Evolutionary conservation across 2,888 invertebrate species (phyloP).

Genomic region (Alsophila aescularia): DNA sequence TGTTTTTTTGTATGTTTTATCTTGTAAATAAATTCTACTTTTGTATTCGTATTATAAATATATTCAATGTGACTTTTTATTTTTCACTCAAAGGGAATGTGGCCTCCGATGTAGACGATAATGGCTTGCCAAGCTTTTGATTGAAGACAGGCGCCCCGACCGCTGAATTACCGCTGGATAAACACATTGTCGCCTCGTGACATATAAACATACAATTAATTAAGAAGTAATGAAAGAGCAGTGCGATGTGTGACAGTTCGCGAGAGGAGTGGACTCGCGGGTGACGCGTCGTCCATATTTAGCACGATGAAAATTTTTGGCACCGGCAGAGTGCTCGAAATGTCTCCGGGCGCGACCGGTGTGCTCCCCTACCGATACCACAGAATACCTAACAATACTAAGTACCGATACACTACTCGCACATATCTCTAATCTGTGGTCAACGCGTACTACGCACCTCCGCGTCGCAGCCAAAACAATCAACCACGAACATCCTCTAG

Average conservation of each 20-base stretch:
- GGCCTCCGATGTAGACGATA: slow-evolving; percentile 1
- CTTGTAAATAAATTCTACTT: too few species aligned
- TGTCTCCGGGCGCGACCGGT: slow-evolving; percentile 57
- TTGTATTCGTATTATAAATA: too few species aligned
- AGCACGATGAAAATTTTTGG: slow-evolving; percentile 71
- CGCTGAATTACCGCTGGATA: slow-evolving; percentile 21
- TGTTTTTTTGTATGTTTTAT: too few species aligned
- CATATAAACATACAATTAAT: slow-evolving; percentile 51
- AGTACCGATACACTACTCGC: too few species aligned
- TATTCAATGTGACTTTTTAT: neutral
- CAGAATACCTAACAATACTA: too few species aligned
- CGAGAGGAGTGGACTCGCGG: slow-evolving; percentile 31
- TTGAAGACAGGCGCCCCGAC: slow-evolving; percentile 6
- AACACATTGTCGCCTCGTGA: slow-evolving; percentile 37
- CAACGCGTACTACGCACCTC: slow-evolving; percentile 23
- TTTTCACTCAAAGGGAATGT: neutral
- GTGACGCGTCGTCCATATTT: slow-evolving; percentile 74
- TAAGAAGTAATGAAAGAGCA: slow-evolving; percentile 45
- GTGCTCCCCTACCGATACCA: slow-evolving; percentile 7
- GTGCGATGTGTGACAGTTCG: slow-evolving; percentile 53
- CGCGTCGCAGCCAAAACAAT: slow-evolving; percentile 22
- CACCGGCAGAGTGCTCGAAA: slow-evolving; percentile 66
- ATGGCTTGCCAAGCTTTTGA: slow-evolving; percentile 17
- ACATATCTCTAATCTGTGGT: too few species aligned
- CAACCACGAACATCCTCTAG: slow-evolving; percentile 8